These are phyloP conservation scores for Ophraella communa DNA, from an alignment of 2,888 invertebrate species.

Conservation along the genomic window DNA sequence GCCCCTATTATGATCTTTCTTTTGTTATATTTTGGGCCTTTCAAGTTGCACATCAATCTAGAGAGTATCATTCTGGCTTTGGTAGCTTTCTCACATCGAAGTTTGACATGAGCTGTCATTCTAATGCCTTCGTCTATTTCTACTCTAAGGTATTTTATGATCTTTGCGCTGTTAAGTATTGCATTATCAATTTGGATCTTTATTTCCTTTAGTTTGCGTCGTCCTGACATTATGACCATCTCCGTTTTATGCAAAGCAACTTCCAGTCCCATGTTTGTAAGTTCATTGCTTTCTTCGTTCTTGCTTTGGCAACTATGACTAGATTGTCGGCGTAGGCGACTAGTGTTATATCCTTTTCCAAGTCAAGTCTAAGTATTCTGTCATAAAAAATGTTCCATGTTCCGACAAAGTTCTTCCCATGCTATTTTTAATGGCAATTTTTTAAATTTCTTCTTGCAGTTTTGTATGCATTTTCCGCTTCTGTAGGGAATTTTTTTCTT, in stretches of 20 bases:
- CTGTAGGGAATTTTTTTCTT: too few relatives aligned
- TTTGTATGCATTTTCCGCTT: too few relatives aligned
- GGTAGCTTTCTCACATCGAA: too few relatives aligned
- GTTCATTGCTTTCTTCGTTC: not conserved
- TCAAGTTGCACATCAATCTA: not conserved
- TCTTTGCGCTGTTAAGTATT: not conserved
- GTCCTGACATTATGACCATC: not conserved
- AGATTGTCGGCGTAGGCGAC: not conserved
- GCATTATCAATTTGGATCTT: not conserved
- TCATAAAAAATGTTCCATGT: not conserved
- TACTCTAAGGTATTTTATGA: not conserved
- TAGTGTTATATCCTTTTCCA: not conserved
- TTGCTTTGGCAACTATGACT: not conserved
- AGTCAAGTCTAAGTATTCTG: not conserved
- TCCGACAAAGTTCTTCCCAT: too few relatives aligned
- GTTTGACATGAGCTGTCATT: too few relatives aligned
- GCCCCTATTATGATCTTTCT: not conserved
- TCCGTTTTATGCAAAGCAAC: not conserved
- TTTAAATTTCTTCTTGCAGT: too few relatives aligned
- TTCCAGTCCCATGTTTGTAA: not conserved
- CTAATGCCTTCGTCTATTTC: too few relatives aligned
- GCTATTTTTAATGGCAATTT: too few relatives aligned
- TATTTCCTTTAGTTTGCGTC: not conserved
- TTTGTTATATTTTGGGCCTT: slow-evolving; percentile 13
- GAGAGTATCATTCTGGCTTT: too few relatives aligned